phyloP scores from a whole-genome alignment of 2,888 invertebrate genomes.

The Synergus itoensis region DNA sequence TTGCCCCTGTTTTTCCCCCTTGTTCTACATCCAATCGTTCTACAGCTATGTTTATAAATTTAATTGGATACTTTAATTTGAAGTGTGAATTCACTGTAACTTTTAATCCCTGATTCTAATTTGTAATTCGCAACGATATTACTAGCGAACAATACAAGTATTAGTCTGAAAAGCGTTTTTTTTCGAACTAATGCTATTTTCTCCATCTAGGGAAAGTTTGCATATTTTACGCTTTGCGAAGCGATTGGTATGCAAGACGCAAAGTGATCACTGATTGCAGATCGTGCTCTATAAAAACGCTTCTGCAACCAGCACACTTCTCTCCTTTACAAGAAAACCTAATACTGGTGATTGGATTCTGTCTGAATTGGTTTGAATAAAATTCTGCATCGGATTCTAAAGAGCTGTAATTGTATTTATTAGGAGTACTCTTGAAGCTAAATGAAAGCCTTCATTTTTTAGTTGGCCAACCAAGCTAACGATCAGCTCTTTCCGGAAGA shows the following conservation, averaged over 20 bases:
- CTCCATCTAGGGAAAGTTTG: conserved; percentile 16
- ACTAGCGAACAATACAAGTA: neutral
- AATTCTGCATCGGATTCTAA: neutral
- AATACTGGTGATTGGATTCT: conserved; percentile 15
- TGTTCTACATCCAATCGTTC: neutral
- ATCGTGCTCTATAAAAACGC: conserved; percentile 47
- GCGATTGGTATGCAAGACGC: conserved; percentile 52
- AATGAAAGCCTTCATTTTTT: too few species aligned
- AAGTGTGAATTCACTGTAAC: neutral
- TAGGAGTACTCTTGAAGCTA: neutral
- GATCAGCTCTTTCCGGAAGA: neutral
- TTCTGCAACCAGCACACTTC: conserved; percentile 37
- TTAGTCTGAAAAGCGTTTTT: neutral
- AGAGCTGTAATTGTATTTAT: neutral
- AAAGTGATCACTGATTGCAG: conserved; percentile 33
- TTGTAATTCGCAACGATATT: neutral
- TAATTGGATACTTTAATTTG: neutral
- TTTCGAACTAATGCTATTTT: conserved; percentile 27
- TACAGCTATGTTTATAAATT: neutral
- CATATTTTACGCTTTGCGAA: conserved; percentile 33
- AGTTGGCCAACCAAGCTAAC: too few species aligned
- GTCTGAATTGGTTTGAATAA: neutral
- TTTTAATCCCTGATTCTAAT: neutral
- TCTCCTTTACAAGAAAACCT: conserved; percentile 25
- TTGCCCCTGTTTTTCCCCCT: conserved; percentile 18